Evolutionary conservation across 2,113 vertebrate genomes (phyloP), one percentile per base, ranked within the genome.

Genomic region (Pica pica): DNA sequence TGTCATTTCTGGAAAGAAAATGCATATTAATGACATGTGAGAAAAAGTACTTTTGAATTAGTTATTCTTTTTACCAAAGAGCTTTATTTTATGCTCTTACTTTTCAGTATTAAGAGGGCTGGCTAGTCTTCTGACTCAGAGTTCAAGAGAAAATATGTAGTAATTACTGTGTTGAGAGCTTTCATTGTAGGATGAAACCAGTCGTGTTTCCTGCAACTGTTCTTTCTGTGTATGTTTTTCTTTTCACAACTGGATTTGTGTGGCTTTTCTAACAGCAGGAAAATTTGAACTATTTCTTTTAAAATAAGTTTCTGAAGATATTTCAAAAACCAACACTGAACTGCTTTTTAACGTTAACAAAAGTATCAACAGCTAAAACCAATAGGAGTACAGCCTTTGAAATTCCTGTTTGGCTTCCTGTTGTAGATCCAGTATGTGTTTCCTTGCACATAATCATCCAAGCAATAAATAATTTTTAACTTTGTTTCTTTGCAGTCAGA

Each of bases 1-100:
- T 84, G 76, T 75, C 37, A 71, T 41, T 91, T 95, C 81, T 89
- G 74, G n/a, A 71, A 89, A 89, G 35, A 70, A 82, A 82, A 93
- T 44, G 12, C 1, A 1, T 42, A 75, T 85, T 82, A 84, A 59
- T 37, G 22, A 22, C 21, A n/a, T n/a, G 37, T 46, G 16, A 46
- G 53, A 93, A 70, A 81, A 53, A 1, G 1, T 28, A 22, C 18
- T 73, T 86, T 73, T 70, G 2, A 87, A 79, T 52, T n/a, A 46
- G 16, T 64, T 69, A 27, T 39, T 84, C 37, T 16, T 79, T 83
- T 90, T 57, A 73, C 8, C 30, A 35, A 61, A 89, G 33, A 60
- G 19, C 27, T 52, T 83, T 67, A 26, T 92, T 91, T 83, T 83
- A 70, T 80, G 31, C 33, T 93, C 87, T 74, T 33, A 20, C 28